Conservation (phyloP, 2,113 vertebrate genomes). For the Promerops cafer region DNA sequence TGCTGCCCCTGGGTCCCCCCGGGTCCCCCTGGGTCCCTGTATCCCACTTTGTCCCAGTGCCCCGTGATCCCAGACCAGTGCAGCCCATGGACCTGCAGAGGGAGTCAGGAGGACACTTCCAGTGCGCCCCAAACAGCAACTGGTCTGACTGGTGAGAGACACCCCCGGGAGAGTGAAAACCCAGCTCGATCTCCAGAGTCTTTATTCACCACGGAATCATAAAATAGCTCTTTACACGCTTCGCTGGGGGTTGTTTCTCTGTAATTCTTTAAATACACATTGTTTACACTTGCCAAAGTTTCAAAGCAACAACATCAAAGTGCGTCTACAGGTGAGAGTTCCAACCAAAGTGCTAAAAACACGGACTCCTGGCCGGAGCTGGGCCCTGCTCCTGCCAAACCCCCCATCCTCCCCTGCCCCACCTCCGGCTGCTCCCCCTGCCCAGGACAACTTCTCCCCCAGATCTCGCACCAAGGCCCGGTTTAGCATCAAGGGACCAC, state of each 20-base stretch:
- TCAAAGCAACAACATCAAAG: constrained; percentile 72
- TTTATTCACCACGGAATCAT: constrained; percentile 69
- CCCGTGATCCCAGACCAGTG: rapidly evolving
- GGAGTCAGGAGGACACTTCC: not conserved
- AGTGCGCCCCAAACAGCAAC: not conserved
- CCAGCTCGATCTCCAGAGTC: constrained; percentile 15
- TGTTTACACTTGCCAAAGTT: constrained; percentile 73
- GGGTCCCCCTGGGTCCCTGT: not conserved
- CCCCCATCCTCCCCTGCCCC: not conserved
- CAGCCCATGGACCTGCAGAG: not conserved
- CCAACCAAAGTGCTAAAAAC: constrained; percentile 68
- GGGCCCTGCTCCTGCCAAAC: not conserved
- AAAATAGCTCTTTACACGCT: constrained; percentile 53
- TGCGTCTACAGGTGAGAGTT: constrained; percentile 64
- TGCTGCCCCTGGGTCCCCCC: not conserved
- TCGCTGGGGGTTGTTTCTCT: not conserved
- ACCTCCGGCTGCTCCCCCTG: not conserved
- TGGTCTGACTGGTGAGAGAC: not conserved
- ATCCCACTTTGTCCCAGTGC: not conserved
- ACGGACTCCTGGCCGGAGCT: not conserved
- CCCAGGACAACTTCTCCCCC: not conserved
- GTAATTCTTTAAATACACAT: constrained; percentile 56
- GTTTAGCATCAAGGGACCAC: not conserved
- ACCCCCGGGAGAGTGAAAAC: not conserved
- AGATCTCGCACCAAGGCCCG: rapidly evolving